Evolutionary conservation across 2,888 invertebrate species (phyloP).

Genomic region (Perithous albicinctus): DNA sequence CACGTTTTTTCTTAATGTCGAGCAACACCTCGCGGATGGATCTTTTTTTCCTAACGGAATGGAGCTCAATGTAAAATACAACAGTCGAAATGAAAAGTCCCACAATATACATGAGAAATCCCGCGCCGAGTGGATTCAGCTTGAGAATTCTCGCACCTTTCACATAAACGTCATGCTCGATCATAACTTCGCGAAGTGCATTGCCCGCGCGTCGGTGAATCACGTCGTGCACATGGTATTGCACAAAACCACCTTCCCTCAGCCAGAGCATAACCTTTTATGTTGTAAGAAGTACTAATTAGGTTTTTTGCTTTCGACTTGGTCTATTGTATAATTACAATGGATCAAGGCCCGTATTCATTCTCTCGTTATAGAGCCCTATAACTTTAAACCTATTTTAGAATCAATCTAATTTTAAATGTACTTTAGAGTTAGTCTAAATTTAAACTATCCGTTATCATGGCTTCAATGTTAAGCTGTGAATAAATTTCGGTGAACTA

Average conservation of each 20-base stretch:
- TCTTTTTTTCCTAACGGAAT: slow-evolving; percentile 42
- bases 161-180: slow-evolving; percentile 75
- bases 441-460: too few species aligned
- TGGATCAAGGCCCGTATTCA: too few species aligned
- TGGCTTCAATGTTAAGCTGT: too few species aligned
- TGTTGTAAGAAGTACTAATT: too few species aligned
- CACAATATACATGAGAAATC: slow-evolving; percentile 74
- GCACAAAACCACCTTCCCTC: slow-evolving; percentile 75
- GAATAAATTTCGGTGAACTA: too few species aligned
- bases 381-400: too few species aligned
- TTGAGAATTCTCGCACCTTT: slow-evolving; percentile 70
- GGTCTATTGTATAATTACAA: too few species aligned
- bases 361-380: too few species aligned
- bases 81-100: slow-evolving; percentile 73
- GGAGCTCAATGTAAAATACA: slow-evolving; percentile 59
- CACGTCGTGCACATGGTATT: slow-evolving; percentile 76
- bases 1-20: not conserved
- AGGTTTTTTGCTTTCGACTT: too few species aligned
- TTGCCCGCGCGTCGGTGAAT: slow-evolving; percentile 73
- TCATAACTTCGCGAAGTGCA: slow-evolving; percentile 74
- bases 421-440: too few species aligned
- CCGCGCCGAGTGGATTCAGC: slow-evolving; percentile 78
- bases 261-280: slow-evolving; percentile 74
- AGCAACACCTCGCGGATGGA: not conserved
- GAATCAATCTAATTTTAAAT: too few species aligned